phyloP scores from a whole-genome alignment of 2,888 invertebrate species.

The Automeris io region DNA sequence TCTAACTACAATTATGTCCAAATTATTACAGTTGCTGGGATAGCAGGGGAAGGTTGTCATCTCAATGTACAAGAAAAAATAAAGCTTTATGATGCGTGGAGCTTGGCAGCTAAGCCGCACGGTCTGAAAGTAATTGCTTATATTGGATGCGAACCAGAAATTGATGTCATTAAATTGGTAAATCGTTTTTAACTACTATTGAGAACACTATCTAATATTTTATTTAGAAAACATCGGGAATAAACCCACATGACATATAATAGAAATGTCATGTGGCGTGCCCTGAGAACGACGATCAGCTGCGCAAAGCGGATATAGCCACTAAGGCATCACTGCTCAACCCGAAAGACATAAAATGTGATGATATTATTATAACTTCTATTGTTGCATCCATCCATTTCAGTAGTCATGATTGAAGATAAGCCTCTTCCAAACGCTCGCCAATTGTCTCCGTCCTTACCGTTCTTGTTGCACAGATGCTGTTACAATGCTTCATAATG shows the following conservation, averaged over 20 bases:
- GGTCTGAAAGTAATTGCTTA: slow-evolving; percentile 7
- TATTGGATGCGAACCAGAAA: slow-evolving; percentile 1
- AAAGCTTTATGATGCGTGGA: slow-evolving; percentile 3
- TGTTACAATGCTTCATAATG: too few relatives aligned
- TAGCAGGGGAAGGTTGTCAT: slow-evolving; percentile 1
- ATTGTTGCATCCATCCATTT: too few relatives aligned
- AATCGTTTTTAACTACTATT: background rate
- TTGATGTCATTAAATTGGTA: slow-evolving; percentile 7
- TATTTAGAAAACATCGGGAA: background rate
- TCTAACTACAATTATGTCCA: background rate
- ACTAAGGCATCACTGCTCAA: background rate
- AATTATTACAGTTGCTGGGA: slow-evolving; percentile 1
- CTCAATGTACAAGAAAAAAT: slow-evolving; percentile 4
- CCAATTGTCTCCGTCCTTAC: too few relatives aligned
- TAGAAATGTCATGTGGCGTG: background rate
- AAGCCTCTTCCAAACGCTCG: too few relatives aligned
- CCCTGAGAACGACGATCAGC: background rate
- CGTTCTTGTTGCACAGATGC: too few relatives aligned
- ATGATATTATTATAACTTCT: background rate
- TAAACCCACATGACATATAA: background rate
- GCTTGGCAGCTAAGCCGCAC: slow-evolving; percentile 1
- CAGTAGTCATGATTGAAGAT: too few relatives aligned
- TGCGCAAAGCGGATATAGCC: background rate
- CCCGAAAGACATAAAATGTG: background rate
- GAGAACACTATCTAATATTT: background rate